Conservation (phyloP, 2,888 invertebrate genomes). For the Bombylius discolor region DNA sequence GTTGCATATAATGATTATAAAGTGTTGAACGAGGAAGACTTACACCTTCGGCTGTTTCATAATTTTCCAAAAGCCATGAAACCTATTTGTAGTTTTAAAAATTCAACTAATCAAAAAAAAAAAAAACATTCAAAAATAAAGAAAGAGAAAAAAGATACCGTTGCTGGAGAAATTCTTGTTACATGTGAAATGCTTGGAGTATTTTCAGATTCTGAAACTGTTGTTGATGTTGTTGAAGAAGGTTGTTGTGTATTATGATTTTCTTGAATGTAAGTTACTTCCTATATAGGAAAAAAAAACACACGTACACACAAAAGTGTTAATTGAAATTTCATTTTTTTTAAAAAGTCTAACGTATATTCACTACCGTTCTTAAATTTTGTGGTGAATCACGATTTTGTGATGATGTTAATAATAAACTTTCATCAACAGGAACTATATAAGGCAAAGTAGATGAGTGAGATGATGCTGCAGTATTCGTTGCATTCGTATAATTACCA, state of each 20-base stretch:
- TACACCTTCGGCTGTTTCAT: slow-evolving; percentile 91
- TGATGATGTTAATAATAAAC: slow-evolving; percentile 45
- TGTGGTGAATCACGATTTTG: slow-evolving; percentile 51
- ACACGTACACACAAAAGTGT: too few species aligned
- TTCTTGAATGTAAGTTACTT: slow-evolving; percentile 35
- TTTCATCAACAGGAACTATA: slow-evolving; percentile 58
- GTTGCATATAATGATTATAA: slow-evolving; percentile 92
- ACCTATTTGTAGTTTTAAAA: slow-evolving; percentile 40
- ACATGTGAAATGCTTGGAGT: slow-evolving; percentile 56
- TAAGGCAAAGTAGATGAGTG: slow-evolving; percentile 40
- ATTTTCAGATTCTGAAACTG: slow-evolving; percentile 40
- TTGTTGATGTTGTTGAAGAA: slow-evolving; percentile 38
- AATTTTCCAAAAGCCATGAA: slow-evolving; percentile 94
- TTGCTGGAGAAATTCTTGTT: slow-evolving; percentile 77
- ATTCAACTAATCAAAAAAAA: background rate
- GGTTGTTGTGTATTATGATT: slow-evolving; percentile 35
- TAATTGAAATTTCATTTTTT: too few species aligned
- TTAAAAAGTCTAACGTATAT: background rate
- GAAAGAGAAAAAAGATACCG: slow-evolving; percentile 49
- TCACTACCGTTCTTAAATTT: slow-evolving; percentile 52
- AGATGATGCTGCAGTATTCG: slow-evolving; percentile 34
- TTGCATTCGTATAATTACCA: slow-evolving; percentile 46
- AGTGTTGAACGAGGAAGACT: slow-evolving; percentile 88
- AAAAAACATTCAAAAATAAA: background rate
- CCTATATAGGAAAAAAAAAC: slow-evolving; percentile 20